A percentile compares a stretch with the other conserved stretches of the same genome.
phyloP scores from a whole-genome alignment of 2,888 invertebrate species.

The Rhagonycha lutea region DNA sequence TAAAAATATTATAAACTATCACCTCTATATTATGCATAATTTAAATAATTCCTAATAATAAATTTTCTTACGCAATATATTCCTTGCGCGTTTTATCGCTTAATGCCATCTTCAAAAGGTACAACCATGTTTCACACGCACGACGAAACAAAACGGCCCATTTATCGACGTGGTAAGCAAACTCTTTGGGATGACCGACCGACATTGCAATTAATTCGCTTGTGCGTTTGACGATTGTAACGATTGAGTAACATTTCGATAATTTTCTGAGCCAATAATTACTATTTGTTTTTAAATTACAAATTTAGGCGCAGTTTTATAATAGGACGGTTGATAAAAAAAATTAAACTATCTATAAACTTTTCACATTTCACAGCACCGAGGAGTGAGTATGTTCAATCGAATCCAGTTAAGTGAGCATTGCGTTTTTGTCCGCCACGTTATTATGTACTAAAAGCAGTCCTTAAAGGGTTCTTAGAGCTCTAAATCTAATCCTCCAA shows the following conservation, averaged over 20 bases:
- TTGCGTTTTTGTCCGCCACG: not conserved
- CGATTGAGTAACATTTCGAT: not conserved
- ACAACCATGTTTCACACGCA: not conserved
- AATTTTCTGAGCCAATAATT: not conserved
- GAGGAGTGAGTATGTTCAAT: not conserved
- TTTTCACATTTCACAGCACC: not conserved
- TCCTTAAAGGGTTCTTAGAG: not conserved
- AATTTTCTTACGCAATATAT: not conserved
- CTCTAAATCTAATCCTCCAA: not conserved
- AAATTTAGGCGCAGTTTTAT: constrained; percentile 12
- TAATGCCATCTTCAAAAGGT: not conserved
- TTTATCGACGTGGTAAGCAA: too few relatives aligned
- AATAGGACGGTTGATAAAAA: constrained; percentile 23
- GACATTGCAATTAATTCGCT: not conserved
- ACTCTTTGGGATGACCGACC: not conserved
- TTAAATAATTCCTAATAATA: not conserved
- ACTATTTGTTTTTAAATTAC: not conserved
- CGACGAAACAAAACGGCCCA: not conserved
- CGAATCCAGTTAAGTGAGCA: not conserved
- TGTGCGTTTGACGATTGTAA: not conserved
- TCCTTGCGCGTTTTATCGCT: not conserved
- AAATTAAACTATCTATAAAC: constrained; percentile 2
- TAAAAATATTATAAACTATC: not conserved
- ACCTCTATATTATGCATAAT: not conserved
- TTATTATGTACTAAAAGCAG: not conserved